Conservation (phyloP, 1,140 invertebrate genomes). For the Platorchestia sp. region DNA sequence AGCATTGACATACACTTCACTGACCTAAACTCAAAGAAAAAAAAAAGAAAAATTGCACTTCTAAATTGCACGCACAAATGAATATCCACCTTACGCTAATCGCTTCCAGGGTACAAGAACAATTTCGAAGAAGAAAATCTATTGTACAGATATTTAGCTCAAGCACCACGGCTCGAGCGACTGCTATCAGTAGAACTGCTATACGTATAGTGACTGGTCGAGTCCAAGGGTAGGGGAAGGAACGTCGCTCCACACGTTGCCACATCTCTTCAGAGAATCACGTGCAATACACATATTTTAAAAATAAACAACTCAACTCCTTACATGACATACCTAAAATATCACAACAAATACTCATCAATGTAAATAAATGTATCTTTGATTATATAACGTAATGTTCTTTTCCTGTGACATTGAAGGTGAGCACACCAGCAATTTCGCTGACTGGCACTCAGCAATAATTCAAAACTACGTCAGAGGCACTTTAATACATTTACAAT, state of each 20-base stretch:
- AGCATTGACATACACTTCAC: conserved; percentile 1
- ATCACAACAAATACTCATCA: neutral
- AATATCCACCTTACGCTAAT: conserved; percentile 18
- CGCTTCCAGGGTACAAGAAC: neutral
- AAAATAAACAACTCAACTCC: neutral
- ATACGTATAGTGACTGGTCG: conserved; percentile 27
- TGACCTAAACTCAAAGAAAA: neutral
- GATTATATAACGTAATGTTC: neutral
- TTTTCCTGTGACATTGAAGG: neutral
- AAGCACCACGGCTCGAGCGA: conserved; percentile 26
- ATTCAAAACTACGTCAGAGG: conserved; percentile 19
- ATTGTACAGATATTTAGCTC: conserved; percentile 21
- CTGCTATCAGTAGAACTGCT: conserved; percentile 38
- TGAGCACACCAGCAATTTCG: neutral
- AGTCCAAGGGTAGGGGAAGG: conserved; percentile 23
- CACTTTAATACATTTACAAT: neutral
- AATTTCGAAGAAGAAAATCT: conserved; percentile 24
- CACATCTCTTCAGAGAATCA: neutral
- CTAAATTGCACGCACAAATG: neutral
- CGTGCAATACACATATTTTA: neutral
- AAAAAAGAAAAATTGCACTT: neutral
- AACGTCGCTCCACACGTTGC: neutral
- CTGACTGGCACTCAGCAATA: conserved; percentile 21
- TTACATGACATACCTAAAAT: neutral
- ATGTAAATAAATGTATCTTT: neutral